phyloP scores from a whole-genome alignment of 2,888 invertebrate species.

The Meiosimyza decipiens region DNA sequence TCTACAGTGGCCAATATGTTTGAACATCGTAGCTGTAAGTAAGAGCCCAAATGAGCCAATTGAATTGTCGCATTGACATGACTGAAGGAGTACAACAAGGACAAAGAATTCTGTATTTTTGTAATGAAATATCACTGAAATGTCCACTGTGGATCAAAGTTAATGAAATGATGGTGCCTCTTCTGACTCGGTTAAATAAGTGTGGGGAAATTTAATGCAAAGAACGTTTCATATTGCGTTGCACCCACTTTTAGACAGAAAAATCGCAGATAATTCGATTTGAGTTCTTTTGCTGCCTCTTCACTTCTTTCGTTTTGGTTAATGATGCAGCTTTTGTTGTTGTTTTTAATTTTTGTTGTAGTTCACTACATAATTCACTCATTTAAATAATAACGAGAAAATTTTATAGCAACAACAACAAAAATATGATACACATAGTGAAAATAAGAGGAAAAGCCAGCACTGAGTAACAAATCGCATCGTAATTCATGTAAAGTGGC shows the following conservation, averaged over 20 bases:
- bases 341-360: background rate
- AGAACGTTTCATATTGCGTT: background rate
- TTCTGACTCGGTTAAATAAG: no score
- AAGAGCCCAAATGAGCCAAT: no score
- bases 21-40: no score
- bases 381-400: slow-evolving; percentile 51
- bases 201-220: no score
- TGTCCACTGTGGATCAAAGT: no score
- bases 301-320: background rate
- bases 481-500: slow-evolving; percentile 30
- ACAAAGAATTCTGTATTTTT: no score
- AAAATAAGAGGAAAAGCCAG: slow-evolving; percentile 12
- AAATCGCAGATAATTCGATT: slow-evolving; percentile 14
- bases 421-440: slow-evolving; percentile 34
- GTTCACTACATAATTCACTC: slow-evolving; percentile 32
- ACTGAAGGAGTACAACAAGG: no score
- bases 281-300: background rate
- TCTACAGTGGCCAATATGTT: no score
- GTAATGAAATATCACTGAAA: no score
- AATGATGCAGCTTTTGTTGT: background rate
- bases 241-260: slow-evolving; percentile 12
- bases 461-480: slow-evolving; percentile 31
- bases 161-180: no score
- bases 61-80: no score
- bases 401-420: slow-evolving; percentile 57